These are phyloP conservation scores for Polymixis lichenea DNA, from an alignment of 2,888 invertebrate genomes.

Conservation along the genomic window DNA sequence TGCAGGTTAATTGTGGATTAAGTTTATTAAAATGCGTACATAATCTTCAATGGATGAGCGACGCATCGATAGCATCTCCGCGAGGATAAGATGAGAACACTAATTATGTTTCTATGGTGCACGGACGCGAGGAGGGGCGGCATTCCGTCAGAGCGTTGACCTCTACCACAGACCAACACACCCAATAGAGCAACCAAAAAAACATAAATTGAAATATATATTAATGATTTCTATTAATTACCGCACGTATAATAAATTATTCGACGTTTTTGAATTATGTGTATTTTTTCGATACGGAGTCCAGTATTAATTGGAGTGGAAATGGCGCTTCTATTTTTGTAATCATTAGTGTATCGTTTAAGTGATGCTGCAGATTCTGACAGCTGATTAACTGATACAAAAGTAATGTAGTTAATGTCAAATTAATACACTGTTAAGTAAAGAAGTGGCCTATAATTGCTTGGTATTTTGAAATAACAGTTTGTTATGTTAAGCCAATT, in stretches of 20 bases:
- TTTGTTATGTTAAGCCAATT: neutral
- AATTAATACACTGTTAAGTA: constrained; percentile 14
- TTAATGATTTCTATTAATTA: constrained; percentile 70
- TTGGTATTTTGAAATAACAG: neutral
- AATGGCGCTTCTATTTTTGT: constrained; percentile 55
- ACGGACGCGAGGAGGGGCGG: constrained; percentile 81
- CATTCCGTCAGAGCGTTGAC: constrained; percentile 85
- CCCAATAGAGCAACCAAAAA: constrained; percentile 64
- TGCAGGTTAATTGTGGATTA: constrained; percentile 56
- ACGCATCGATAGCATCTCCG: constrained; percentile 74
- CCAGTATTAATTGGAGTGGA: constrained; percentile 53
- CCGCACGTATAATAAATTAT: constrained; percentile 65
- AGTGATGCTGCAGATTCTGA: constrained; percentile 43
- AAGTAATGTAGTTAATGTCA: constrained; percentile 36
- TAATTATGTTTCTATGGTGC: constrained; percentile 88
- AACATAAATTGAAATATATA: constrained; percentile 66
- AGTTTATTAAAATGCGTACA: constrained; percentile 56
- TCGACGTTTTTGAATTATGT: constrained; percentile 61
- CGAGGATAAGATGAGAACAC: constrained; percentile 83
- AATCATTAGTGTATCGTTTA: constrained; percentile 47
- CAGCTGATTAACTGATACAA: constrained; percentile 36
- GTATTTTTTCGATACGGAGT: constrained; percentile 48
- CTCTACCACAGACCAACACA: constrained; percentile 68
- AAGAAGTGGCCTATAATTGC: constrained; percentile 23
- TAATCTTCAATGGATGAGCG: constrained; percentile 76